A percentile compares a stretch with the other conserved stretches of the same genome.
Conservation (phyloP, 2,113 vertebrate species). For the Chloroceryle aenea region DNA sequence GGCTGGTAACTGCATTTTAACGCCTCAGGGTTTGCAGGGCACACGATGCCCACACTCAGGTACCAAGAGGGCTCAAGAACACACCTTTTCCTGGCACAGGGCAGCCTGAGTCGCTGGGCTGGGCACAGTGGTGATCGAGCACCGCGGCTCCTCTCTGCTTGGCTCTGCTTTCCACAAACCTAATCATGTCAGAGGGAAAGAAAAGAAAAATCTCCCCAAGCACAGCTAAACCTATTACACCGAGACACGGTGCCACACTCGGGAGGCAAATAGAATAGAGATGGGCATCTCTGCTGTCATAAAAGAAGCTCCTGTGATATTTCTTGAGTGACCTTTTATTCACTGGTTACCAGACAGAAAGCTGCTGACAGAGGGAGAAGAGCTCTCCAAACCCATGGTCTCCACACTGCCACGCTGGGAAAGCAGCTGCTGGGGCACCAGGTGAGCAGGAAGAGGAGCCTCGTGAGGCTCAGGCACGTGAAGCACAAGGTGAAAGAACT, state of each 20-base stretch:
- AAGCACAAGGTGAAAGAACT: background rate
- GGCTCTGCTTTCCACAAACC: conserved; percentile 66
- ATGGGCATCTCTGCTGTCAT: background rate
- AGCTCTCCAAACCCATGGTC: background rate
- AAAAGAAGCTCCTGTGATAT: background rate
- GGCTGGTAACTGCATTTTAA: background rate
- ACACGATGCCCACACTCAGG: accelerated
- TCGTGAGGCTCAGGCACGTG: accelerated
- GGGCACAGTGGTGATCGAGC: conserved; percentile 57
- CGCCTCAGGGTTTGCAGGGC: accelerated
- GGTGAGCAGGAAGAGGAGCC: background rate
- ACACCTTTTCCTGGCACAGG: background rate
- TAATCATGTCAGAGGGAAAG: conserved; percentile 63
- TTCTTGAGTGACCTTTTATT: conserved; percentile 42
- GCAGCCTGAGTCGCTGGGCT: conserved; percentile 27
- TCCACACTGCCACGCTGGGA: background rate
- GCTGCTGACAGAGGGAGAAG: background rate
- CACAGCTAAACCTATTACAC: conserved; percentile 2
- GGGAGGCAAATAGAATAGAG: conserved; percentile 22
- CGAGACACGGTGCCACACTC: background rate
- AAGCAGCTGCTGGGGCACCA: background rate
- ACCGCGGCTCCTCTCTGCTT: conserved; percentile 29
- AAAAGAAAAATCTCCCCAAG: conserved; percentile 52
- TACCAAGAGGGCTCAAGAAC: background rate
- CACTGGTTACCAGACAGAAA: background rate